Evolutionary conservation across 2,888 invertebrate species (phyloP).

Genomic region (Agonum fuliginosum): DNA sequence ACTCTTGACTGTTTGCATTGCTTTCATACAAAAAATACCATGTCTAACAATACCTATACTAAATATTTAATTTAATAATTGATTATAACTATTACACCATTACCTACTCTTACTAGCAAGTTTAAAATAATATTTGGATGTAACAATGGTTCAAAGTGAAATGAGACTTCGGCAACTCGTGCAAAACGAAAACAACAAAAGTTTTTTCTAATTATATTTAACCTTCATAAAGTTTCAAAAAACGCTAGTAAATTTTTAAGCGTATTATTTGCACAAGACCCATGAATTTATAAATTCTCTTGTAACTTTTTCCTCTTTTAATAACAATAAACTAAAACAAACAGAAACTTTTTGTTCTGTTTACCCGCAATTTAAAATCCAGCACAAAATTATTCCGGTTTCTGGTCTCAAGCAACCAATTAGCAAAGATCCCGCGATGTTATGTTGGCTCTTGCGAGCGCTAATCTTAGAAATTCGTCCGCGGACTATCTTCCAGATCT

Average conservation of each 20-base stretch:
- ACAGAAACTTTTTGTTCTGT: conserved; percentile 21
- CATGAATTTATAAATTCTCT: not conserved
- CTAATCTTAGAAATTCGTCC: conserved; percentile 31
- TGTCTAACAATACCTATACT: too few species aligned
- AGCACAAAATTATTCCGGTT: conserved; percentile 20
- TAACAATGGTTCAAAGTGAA: too few species aligned
- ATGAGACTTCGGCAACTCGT: too few species aligned
- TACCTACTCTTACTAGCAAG: too few species aligned
- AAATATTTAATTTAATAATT: too few species aligned
- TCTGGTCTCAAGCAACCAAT: conserved; percentile 43
- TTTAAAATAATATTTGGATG: too few species aligned
- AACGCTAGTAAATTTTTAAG: not conserved
- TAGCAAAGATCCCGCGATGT: conserved; percentile 30
- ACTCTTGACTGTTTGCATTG: too few species aligned
- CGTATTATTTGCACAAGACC: not conserved
- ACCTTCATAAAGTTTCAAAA: not conserved
- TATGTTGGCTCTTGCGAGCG: conserved; percentile 22
- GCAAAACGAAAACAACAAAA: too few species aligned
- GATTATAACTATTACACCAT: not conserved
- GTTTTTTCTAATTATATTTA: too few species aligned
- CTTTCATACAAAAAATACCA: not conserved
- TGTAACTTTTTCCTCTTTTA: conserved; percentile 24
- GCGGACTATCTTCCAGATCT: conserved; percentile 20
- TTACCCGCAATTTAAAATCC: conserved; percentile 34
- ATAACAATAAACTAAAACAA: conserved; percentile 37